Evolutionary conservation across 2,888 invertebrate species (phyloP).

Genomic region (Mayetiola destructor): DNA sequence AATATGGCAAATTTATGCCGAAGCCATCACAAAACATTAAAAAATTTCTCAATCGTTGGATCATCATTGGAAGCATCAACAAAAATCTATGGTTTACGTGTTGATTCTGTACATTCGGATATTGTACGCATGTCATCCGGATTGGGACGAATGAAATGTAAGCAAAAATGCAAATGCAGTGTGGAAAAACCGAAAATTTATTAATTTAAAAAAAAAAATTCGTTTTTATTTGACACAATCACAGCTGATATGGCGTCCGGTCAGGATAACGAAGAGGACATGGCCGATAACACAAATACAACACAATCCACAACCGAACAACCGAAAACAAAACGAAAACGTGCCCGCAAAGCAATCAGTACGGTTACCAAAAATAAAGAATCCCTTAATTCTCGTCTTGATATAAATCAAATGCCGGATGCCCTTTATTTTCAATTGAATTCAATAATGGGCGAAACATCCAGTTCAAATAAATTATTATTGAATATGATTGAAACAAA

Average conservation of each 20-base stretch:
- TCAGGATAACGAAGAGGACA: slow-evolving; percentile 16
- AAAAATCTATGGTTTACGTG: slow-evolving; percentile 74
- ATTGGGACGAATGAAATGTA: slow-evolving; percentile 18
- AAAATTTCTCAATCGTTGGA: slow-evolving; percentile 64
- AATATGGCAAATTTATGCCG: slow-evolving; percentile 63
- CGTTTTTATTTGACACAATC: background rate
- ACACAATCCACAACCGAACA: no score
- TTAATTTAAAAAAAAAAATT: background rate
- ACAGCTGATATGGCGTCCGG: background rate
- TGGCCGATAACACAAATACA: slow-evolving; percentile 13
- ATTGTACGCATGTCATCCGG: slow-evolving; percentile 64
- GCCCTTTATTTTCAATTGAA: slow-evolving; percentile 47
- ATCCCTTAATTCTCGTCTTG: slow-evolving; percentile 31
- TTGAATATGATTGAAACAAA: slow-evolving; percentile 43
- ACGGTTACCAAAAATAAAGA: slow-evolving; percentile 34
- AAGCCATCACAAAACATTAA: slow-evolving; percentile 53
- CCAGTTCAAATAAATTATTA: slow-evolving; percentile 45
- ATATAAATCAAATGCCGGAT: slow-evolving; percentile 37
- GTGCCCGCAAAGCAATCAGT: slow-evolving; percentile 24
- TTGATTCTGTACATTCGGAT: slow-evolving; percentile 71
- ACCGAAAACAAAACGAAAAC: slow-evolving; percentile 18
- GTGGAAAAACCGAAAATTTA: background rate
- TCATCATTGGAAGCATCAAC: slow-evolving; percentile 64
- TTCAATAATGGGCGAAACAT: slow-evolving; percentile 44
- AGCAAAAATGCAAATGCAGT: background rate